Base-by-base conservation (phyloP, 2,113 vertebrate genomes). In the Apteryx owenii region DNA sequence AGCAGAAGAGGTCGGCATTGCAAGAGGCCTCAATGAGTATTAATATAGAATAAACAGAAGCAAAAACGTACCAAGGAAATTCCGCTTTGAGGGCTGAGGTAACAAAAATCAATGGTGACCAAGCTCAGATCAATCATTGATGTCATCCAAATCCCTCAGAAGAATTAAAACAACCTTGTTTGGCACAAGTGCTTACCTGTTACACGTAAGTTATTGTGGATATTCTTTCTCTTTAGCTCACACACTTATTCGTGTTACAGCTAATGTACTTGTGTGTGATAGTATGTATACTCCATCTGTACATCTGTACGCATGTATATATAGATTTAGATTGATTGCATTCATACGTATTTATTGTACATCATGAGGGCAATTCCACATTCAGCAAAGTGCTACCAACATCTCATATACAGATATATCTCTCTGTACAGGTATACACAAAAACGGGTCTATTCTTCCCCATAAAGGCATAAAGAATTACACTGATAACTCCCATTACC, bases 361-460 rank as follows among this genome's bases (percentile, higher is more conserved):
- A 97, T 90, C 90, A 95, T 91, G 95, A 98, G 98, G 95, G 97
- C 97, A 98, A 98, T 62, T 97, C 97, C 97, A 98, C 96, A 95
- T 98, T 98, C 97, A 97, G 98, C 97, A 97, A 98, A 98, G 97
- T 98, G 97, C 97, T 97, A 95, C 98, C 96, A 28, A 96, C 96
- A 95, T 91, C 97, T 97, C 97, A 93, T 68, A 90, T 88, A 93
- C 92, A 98, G 97, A 97, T 96, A 96, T 54, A 94, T 85, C 96
- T 98, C 96, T 98, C 98, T 98, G 97, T 98, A 98, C 97, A 98
- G 85, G 96, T 98, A 97, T 98, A 97, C 97, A 98, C 93, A 88
- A 94, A 93, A 97, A 96, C 82, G 93, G 79, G 87, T 95, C 92
- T 95, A 42, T 96, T 97, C 88, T 95, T 89, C 86, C 91, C 96